These are phyloP conservation scores for Falco biarmicus DNA, from an alignment of 2,797 vertebrate species.

Conservation along the genomic window DNA sequence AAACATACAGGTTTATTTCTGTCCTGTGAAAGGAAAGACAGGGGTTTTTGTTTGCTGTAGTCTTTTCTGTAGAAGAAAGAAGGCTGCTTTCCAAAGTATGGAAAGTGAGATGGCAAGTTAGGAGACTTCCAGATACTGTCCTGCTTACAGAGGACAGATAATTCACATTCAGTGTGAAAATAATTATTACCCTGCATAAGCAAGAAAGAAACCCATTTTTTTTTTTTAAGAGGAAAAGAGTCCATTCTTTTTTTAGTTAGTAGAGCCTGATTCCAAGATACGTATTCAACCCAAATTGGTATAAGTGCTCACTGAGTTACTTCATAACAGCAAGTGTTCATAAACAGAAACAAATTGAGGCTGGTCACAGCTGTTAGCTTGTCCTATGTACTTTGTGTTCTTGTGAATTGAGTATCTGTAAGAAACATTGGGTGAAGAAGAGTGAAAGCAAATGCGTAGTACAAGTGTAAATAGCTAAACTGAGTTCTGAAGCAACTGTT, in stretches of 20 bases:
- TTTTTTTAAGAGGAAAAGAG: background rate
- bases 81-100: background rate
- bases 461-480: conserved; percentile 56
- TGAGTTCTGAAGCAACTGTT: conserved; percentile 42
- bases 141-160: background rate
- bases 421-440: background rate
- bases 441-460: conserved; percentile 43
- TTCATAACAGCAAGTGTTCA: conserved; percentile 34
- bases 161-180: background rate
- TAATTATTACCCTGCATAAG: background rate
- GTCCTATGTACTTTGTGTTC: conserved; percentile 41
- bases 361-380: conserved; percentile 50
- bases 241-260: background rate
- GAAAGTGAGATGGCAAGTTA: background rate
- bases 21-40: background rate
- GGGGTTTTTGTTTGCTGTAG: background rate
- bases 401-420: conserved; percentile 63
- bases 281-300: background rate
- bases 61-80: background rate
- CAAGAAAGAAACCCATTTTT: background rate
- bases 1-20: background rate
- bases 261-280: background rate
- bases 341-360: conserved; percentile 39
- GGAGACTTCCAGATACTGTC: background rate
- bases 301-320: background rate